These are phyloP conservation scores for Scyliorhinus canicula DNA, from an alignment of 2,797 vertebrate species.

Conservation along the genomic window DNA sequence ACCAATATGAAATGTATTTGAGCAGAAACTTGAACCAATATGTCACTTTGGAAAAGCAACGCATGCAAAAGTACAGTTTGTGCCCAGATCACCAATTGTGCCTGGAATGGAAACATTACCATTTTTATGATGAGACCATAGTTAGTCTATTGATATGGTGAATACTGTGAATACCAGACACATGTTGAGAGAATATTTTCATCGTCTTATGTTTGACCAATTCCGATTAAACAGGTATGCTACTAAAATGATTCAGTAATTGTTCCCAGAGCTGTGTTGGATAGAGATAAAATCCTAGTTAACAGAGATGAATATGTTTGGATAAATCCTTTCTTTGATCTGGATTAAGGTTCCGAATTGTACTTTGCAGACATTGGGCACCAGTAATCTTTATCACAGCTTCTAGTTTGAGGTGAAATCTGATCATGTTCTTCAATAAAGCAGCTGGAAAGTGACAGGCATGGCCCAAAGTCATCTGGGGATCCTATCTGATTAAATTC, in stretches of 20 bases:
- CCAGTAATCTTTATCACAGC: background rate
- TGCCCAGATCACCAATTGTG: too few species aligned
- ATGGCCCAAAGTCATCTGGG: background rate
- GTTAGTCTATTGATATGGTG: background rate
- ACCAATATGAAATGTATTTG: background rate
- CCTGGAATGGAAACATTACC: too few species aligned
- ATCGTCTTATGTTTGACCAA: background rate
- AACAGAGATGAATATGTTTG: conserved; percentile 2
- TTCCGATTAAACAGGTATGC: background rate
- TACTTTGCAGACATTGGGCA: background rate
- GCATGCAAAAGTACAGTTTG: too few species aligned
- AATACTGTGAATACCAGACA: background rate
- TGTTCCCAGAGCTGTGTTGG: background rate
- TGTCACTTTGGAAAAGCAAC: too few species aligned
- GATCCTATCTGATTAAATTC: background rate
- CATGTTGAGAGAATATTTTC: background rate
- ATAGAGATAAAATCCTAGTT: conserved; percentile 3
- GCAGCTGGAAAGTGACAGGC: background rate
- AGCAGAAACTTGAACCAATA: too few species aligned
- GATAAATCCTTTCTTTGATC: background rate
- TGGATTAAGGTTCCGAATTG: background rate
- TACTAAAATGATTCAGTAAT: background rate
- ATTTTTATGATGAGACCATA: too few species aligned
- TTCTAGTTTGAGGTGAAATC: background rate
- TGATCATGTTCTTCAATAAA: conserved; percentile 9